A percentile compares a stretch with the other conserved stretches of the same genome.
Evolutionary conservation across 2,797 vertebrate species (phyloP).

Genomic region (Hippopotamyrus pictus): DNA sequence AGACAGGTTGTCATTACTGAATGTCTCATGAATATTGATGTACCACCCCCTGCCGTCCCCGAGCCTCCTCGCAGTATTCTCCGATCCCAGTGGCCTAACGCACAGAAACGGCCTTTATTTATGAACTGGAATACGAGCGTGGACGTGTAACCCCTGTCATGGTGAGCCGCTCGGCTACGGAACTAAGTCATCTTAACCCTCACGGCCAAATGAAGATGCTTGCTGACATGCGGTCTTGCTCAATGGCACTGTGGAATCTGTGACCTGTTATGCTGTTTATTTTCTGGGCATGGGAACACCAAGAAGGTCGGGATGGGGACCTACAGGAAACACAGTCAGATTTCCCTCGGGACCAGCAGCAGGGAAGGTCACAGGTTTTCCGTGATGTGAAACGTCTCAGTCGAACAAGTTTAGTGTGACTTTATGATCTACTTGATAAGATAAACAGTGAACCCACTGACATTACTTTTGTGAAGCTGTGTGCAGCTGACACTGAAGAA

Average conservation of each 20-base stretch:
- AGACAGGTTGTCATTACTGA: slow-evolving; percentile 26
- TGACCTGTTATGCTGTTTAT: background rate
- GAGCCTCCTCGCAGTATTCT: slow-evolving; percentile 7
- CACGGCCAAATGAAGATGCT: background rate
- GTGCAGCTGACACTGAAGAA: background rate
- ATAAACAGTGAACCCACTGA: background rate
- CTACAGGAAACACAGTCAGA: background rate
- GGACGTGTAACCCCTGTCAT: background rate
- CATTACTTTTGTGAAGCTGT: background rate
- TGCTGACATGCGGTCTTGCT: background rate
- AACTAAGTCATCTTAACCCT: slow-evolving; percentile 13
- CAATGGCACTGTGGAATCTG: background rate
- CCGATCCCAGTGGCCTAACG: background rate
- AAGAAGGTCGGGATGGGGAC: background rate
- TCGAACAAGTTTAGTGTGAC: background rate
- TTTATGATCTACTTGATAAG: slow-evolving; percentile 9
- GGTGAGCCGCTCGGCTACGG: background rate
- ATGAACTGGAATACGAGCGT: slow-evolving; percentile 3
- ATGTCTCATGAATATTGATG: slow-evolving; percentile 24
- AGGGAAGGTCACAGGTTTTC: background rate
- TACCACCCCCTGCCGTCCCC: background rate
- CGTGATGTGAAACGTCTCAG: background rate
- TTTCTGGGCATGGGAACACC: background rate
- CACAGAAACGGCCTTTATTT: slow-evolving; percentile 5
- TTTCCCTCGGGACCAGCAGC: background rate